These are phyloP conservation scores for Melopsittacus undulatus DNA, from an alignment of 2,797 vertebrate species.

Conservation along the genomic window DNA sequence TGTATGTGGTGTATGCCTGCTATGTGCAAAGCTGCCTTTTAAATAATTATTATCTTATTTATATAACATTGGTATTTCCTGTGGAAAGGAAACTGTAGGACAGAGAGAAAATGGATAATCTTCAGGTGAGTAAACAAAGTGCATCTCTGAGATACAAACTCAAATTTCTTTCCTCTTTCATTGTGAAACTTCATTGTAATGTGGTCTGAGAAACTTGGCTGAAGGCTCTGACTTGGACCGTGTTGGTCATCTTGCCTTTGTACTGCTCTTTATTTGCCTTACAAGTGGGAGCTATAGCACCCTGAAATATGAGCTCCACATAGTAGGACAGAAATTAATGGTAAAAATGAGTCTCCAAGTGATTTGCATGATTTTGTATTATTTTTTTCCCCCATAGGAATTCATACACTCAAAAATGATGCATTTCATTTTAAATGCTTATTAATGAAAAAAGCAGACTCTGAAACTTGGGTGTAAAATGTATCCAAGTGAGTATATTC, in stretches of 20 bases:
- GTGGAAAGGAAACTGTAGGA: background rate
- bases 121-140: background rate
- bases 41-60: background rate
- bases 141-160: background rate
- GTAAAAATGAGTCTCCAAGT: background rate
- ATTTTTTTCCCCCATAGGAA: background rate
- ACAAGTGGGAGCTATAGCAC: background rate
- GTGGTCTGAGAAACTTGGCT: background rate
- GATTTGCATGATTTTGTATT: background rate
- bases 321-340: background rate
- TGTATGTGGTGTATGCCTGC: fast-evolving
- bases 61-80: background rate
- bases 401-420: background rate
- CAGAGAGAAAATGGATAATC: background rate
- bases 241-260: background rate
- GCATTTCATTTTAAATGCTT: background rate
- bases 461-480: background rate
- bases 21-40: background rate
- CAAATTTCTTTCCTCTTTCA: background rate
- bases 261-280: background rate
- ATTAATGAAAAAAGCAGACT: background rate
- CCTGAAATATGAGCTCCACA: background rate
- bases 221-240: background rate
- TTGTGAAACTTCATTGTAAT: background rate
- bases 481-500: background rate